Evolutionary conservation across 2,888 invertebrate genomes (phyloP).

Genomic region (Zonitis immaculata): DNA sequence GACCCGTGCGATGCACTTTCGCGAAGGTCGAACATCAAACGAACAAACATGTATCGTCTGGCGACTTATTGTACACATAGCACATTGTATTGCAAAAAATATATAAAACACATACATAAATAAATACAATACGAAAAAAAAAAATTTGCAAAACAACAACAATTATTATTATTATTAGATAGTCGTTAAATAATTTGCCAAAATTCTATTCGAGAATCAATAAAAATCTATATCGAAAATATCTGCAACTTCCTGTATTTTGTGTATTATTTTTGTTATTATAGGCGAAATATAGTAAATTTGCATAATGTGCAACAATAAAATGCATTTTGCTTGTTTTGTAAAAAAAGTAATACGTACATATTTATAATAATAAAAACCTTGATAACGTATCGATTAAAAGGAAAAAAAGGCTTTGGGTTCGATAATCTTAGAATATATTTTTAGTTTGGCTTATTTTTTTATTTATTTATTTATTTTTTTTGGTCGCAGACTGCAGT

Average conservation of each 20-base stretch:
- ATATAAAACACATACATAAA: not conserved
- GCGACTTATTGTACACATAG: constrained; percentile 29
- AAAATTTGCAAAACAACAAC: not conserved
- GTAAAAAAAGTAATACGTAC: not conserved
- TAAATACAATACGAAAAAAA: not conserved
- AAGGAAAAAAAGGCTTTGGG: constrained; percentile 3
- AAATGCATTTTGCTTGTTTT: not conserved
- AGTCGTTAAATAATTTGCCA: not conserved
- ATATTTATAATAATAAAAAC: not conserved
- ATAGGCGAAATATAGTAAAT: not conserved
- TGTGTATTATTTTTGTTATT: not conserved
- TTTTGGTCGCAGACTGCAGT: constrained; percentile 28
- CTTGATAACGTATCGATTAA: not conserved
- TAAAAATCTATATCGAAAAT: not conserved
- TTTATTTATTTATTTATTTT: constrained; percentile 9
- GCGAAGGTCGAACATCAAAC: constrained; percentile 47
- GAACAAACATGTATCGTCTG: constrained; percentile 47
- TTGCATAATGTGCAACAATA: not conserved
- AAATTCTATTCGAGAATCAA: not conserved
- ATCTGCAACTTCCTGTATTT: not conserved
- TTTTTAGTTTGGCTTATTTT: constrained; percentile 37
- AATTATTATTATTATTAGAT: not conserved
- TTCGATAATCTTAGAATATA: constrained; percentile 30
- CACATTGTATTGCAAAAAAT: constrained; percentile 7
- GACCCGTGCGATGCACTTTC: constrained; percentile 49